Percentiles rank a stretch among this genome's conserved stretches.
Evolutionary conservation across 2,888 invertebrate genomes (phyloP).

Genomic region (Drosophila testacea): DNA sequence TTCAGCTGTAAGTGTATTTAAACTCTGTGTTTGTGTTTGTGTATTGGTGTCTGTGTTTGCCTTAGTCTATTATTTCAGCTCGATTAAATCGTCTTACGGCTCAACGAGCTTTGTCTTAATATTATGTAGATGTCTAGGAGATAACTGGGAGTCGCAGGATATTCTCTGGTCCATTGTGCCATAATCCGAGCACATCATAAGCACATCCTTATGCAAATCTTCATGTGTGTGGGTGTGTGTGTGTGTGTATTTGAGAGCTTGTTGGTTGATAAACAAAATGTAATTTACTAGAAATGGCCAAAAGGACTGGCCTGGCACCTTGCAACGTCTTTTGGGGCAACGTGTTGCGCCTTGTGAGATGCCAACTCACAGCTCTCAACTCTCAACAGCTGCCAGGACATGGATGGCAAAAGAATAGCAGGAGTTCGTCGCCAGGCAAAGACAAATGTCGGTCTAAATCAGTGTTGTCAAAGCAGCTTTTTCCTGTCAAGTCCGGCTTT

Average conservation of each 20-base stretch:
- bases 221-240: slow-evolving; percentile 32
- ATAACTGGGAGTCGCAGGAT: slow-evolving; percentile 42
- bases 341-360: slow-evolving; percentile 75
- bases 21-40: slow-evolving; percentile 9
- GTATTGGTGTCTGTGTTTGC: slow-evolving; percentile 42
- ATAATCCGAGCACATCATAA: slow-evolving; percentile 77
- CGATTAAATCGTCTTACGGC: slow-evolving; percentile 81
- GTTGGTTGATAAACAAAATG: slow-evolving; percentile 78
- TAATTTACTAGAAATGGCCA: slow-evolving; percentile 70
- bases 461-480: no score
- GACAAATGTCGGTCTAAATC: slow-evolving; percentile 65
- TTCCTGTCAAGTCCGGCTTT: no score
- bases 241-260: slow-evolving; percentile 5
- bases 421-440: slow-evolving; percentile 34
- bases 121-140: slow-evolving; percentile 78
- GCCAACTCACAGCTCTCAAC: slow-evolving; percentile 2
- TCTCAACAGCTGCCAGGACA: slow-evolving; percentile 61
- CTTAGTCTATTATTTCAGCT: slow-evolving; percentile 80
- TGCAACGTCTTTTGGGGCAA: slow-evolving; percentile 70
- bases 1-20: slow-evolving; percentile 20
- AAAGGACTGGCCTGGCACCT: slow-evolving; percentile 47
- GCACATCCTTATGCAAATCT: slow-evolving; percentile 78
- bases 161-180: slow-evolving; percentile 66
- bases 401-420: slow-evolving; percentile 2
- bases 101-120: slow-evolving; percentile 79